Percentiles rank a stretch among this genome's conserved stretches.
Evolutionary conservation across 2,888 invertebrate genomes (phyloP).

Genomic region (Gandaritis pyraliata): DNA sequence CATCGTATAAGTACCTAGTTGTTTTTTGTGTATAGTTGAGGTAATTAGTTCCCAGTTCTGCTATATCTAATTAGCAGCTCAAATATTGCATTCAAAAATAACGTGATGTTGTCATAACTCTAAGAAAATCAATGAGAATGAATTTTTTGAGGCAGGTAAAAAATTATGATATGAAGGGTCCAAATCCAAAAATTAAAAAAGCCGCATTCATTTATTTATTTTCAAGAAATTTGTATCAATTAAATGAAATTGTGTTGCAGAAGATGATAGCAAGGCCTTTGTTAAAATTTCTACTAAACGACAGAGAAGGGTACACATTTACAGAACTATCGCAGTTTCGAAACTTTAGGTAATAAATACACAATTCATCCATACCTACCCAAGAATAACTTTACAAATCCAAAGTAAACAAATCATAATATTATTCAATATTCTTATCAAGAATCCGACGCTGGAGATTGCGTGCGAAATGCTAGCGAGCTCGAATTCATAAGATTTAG

Average conservation of each 20-base stretch:
- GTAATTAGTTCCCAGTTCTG: conserved; percentile 30
- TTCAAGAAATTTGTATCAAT: too few species aligned
- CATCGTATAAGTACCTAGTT: background rate
- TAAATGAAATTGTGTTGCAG: too few species aligned
- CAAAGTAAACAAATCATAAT: conserved; percentile 49
- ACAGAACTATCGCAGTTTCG: background rate
- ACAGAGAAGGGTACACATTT: too few species aligned
- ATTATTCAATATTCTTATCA: conserved; percentile 75
- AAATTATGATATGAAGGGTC: too few species aligned
- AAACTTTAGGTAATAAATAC: conserved; percentile 9
- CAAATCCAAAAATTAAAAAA: too few species aligned
- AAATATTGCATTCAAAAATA: conserved; percentile 27
- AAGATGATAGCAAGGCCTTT: too few species aligned
- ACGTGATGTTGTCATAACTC: conserved; percentile 12
- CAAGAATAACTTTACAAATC: conserved; percentile 10
- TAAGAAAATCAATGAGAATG: too few species aligned
- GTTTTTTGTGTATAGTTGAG: conserved; percentile 12
- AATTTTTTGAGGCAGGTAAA: too few species aligned
- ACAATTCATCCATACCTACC: conserved; percentile 13
- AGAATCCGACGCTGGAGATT: conserved; percentile 75
- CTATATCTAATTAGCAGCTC: conserved; percentile 25
- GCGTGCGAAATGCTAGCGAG: conserved; percentile 76
- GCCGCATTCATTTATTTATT: too few species aligned
- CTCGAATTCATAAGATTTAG: conserved; percentile 79
- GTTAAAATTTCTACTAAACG: too few species aligned